Percentiles rank a stretch among this genome's conserved stretches.
Conservation (phyloP, 92 coral and sea anemone genomes). For the Parazoanthus swiftii region DNA sequence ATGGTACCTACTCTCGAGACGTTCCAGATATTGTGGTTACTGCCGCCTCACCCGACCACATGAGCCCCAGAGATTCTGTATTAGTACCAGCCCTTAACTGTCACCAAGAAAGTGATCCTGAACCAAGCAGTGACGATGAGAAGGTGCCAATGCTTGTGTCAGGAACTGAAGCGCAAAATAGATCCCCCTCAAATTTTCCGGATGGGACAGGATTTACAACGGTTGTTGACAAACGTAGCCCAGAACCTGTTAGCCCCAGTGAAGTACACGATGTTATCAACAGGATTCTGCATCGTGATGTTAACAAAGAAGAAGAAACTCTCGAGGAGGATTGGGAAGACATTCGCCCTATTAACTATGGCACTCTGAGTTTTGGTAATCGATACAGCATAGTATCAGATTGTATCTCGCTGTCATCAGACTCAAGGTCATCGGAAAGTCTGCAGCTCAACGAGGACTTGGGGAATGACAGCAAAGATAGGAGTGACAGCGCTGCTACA, state of each 20-base stretch:
- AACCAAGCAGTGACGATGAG: conserved; percentile 40
- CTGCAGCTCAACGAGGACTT: conserved; percentile 61
- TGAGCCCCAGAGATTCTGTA: conserved; percentile 64
- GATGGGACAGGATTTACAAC: conserved; percentile 4
- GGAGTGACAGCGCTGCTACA: background rate
- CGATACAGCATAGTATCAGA: conserved; percentile 99
- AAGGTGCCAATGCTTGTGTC: conserved; percentile 40
- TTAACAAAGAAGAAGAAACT: conserved; percentile 40
- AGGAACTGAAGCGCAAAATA: conserved; percentile 16
- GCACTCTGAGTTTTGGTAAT: conserved; percentile 79
- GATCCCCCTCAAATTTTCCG: conserved; percentile 33
- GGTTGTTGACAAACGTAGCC: background rate
- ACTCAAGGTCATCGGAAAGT: conserved; percentile 81
- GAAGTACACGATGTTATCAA: conserved; percentile 25
- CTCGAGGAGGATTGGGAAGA: conserved; percentile 54
- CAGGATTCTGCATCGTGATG: conserved; percentile 32
- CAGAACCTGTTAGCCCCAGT: background rate
- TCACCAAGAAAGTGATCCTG: conserved; percentile 25
- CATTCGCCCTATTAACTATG: conserved; percentile 62
- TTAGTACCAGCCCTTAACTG: conserved; percentile 43
- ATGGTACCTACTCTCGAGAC: background rate
- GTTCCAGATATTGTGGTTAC: conserved; percentile 70
- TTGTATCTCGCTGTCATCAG: conserved; percentile 92
- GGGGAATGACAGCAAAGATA: conserved; percentile 35
- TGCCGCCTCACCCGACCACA: conserved; percentile 61